Percentiles rank a stretch among this genome's conserved stretches.
phyloP scores from a whole-genome alignment of 2,113 vertebrate species.

The Empidonax alnorum region DNA sequence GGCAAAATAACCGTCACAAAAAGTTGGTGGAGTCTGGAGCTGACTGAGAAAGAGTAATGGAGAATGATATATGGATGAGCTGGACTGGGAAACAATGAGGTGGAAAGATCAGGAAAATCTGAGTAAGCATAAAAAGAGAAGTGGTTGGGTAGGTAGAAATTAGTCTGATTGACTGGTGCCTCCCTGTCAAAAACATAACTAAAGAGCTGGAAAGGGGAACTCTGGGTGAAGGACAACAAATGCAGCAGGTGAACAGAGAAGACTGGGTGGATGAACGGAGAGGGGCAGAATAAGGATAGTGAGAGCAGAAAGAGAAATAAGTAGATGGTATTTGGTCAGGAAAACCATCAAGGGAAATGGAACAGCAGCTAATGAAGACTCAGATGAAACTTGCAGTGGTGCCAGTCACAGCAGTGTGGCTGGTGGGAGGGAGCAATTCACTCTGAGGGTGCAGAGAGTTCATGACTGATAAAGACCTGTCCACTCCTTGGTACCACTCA shows the following conservation, averaged over 20 bases:
- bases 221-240: background rate
- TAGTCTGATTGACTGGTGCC: background rate
- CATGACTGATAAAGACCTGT: background rate
- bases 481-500: accelerated
- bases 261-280: background rate
- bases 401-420: background rate
- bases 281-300: background rate
- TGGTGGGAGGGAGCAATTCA: background rate
- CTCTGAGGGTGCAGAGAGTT: background rate
- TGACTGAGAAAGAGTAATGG: background rate
- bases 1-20: background rate
- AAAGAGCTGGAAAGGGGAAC: background rate
- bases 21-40: background rate
- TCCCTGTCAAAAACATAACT: background rate
- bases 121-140: background rate
- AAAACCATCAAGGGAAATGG: background rate
- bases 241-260: background rate
- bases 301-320: background rate
- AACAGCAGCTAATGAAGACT: background rate
- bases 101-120: background rate
- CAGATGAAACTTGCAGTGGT: background rate
- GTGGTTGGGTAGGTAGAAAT: background rate
- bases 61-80: background rate
- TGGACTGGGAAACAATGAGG: background rate
- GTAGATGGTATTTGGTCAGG: background rate